Percentiles rank a stretch among this genome's conserved stretches.
Evolutionary conservation across 1,140 invertebrate genomes (phyloP).

Genomic region (Lanistes nyassanus): DNA sequence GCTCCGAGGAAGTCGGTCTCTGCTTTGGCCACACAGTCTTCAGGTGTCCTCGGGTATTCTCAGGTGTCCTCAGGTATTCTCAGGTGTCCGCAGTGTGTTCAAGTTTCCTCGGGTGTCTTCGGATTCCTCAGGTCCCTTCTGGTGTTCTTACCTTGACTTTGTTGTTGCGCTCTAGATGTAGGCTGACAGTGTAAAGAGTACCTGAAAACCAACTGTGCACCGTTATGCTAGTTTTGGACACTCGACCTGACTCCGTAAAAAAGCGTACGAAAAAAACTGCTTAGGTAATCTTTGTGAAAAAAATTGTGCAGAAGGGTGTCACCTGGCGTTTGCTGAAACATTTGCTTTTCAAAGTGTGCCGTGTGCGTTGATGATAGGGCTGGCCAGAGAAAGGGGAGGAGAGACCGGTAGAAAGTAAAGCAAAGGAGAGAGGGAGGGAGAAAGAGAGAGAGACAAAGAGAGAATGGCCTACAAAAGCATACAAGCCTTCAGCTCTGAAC

Average conservation of each 20-base stretch:
- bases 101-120: too few relatives aligned
- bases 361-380: neutral
- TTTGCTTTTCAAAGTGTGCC: neutral
- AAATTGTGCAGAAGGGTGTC: too few relatives aligned
- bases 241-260: neutral
- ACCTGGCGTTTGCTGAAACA: neutral
- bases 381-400: neutral
- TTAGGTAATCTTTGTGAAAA: neutral
- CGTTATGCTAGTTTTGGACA: neutral
- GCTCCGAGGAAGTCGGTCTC: too few relatives aligned
- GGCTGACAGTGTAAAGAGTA: neutral
- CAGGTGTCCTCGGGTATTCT: too few relatives aligned
- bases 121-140: too few relatives aligned
- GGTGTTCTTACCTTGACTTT: too few relatives aligned
- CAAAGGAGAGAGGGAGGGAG: constrained; percentile 6
- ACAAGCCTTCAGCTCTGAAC: too few relatives aligned
- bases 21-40: too few relatives aligned
- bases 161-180: neutral
- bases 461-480: too few relatives aligned
- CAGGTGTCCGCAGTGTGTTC: too few relatives aligned
- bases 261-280: neutral
- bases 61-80: too few relatives aligned
- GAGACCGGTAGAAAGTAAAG: neutral
- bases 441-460: constrained; percentile 10
- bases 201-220: neutral